phyloP scores from a whole-genome alignment of 2,888 invertebrate genomes.

The Harpalus rubripes region DNA sequence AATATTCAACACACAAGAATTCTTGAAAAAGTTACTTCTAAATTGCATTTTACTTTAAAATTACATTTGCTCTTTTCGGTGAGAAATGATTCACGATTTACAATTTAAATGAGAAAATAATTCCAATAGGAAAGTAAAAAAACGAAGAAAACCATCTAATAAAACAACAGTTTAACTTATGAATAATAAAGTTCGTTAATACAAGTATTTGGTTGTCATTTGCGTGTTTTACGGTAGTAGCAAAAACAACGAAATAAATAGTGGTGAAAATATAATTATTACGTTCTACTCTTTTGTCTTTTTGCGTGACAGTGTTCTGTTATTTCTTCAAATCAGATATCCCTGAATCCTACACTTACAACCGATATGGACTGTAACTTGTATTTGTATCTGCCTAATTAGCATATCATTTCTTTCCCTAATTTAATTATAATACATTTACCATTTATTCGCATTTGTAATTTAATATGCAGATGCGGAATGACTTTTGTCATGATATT shows the following conservation, averaged over 20 bases:
- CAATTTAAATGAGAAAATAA: constrained; percentile 33
- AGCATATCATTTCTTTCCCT: constrained; percentile 40
- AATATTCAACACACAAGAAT: not conserved
- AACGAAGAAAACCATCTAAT: not conserved
- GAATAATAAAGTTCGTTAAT: constrained; percentile 22
- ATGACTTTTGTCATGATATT: not conserved
- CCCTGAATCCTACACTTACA: not conserved
- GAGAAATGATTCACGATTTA: not conserved
- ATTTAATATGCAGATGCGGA: constrained; percentile 7
- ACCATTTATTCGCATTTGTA: constrained; percentile 1
- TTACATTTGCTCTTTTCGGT: not conserved
- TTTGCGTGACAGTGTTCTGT: constrained; percentile 48
- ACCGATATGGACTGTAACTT: constrained; percentile 25
- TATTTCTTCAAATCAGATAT: constrained; percentile 45
- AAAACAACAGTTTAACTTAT: not conserved
- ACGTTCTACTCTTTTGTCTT: constrained; percentile 24
- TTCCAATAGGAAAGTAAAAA: constrained; percentile 17
- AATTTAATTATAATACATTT: constrained; percentile 42
- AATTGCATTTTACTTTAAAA: constrained; percentile 3
- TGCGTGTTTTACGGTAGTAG: constrained; percentile 7
- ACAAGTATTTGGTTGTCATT: constrained; percentile 28
- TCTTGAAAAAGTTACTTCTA: not conserved
- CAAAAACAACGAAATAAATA: constrained; percentile 36
- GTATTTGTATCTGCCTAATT: constrained; percentile 43
- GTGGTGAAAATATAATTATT: constrained; percentile 54